Evolutionary conservation across 37 sponge, comb jelly and placozoan species (phyloP), one percentile per base, ranked within the genome.

Genomic region (Eunapius fragilis): DNA sequence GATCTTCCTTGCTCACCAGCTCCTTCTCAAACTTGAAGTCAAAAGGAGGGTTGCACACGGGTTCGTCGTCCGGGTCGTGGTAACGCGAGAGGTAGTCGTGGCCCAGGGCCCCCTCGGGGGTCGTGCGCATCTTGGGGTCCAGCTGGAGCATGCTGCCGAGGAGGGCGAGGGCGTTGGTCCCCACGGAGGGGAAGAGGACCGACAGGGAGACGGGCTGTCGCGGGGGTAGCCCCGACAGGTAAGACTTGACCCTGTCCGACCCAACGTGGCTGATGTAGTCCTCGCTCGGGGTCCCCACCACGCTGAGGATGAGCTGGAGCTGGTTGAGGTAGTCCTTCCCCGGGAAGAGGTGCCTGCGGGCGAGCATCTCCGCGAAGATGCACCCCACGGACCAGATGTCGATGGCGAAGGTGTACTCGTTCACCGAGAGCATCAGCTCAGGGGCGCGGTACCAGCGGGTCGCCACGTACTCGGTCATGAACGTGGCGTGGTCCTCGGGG

Each of bases 391-490:
- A 96, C 97, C 97, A 96, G 77, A 96, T 82, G 67, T 96, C 97
- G 25, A 96, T 91, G 45, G 97, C 72, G 47, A 72, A 85, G 19
- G 92, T 95, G 90, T 97, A 97, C 67, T 89, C 91, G 74, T 80
- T 89, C 71, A 91, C 75, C 6, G 90, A 89, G 48, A 97, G 90
- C 98, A 97, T 97, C 31, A 97, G 74, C 78, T 97, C 98, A 0
- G 98, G 98, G 0, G 98, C 98, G 28, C 98, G 85, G 79, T 97
- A 97, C 98, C 98, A 97, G 0, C 98, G 80, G 0, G 98, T 97
- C 28, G 98, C 98, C 27, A 97, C 98, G 49, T 97, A 97, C 76
- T 97, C 98, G 3, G 98, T 97, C 94, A 97, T 89, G 49, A 95
- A 95, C 50, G 74, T 80, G 82, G 87, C 71, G 82, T 95, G 98